Base-by-base conservation (phyloP, 2,888 invertebrate species). In the Coelopa pilipes region DNA sequence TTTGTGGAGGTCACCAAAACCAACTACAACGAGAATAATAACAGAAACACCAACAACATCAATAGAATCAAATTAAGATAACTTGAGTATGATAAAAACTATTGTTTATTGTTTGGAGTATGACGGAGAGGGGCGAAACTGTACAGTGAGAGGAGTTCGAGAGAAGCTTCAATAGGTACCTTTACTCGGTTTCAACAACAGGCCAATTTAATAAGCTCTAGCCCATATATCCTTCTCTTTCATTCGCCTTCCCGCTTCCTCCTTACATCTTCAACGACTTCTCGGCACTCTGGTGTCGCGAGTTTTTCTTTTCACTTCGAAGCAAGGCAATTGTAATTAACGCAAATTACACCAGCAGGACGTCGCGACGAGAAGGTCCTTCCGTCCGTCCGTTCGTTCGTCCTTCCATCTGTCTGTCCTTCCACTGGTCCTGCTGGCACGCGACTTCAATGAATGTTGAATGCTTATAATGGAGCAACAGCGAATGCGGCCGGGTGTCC, bases 301-400 rank as follows among this genome's bases (percentile, higher is more conserved):
- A 50, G 46, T 63, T 75, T 76, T 78, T 80, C 34, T 34, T 34
- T 79, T 77, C 76, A 77, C 74, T 76, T 78, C 82, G 76, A 78
- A 79, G 79, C 77, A 79, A 74, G 79, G 76, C 82, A 82, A 82
- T 82, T 83, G 82, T 81, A 83, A 82, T 80, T 80, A 80, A 82
- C 81, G 78, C 80, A 80, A 82, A 82, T 82, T 83, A 69, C 59
- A 46, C 57, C 49, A 70, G 47, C 70, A 60, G 24, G 82, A 81
- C 79, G 78, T 80, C 63, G 70, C 34, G 45, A n/a, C 49, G 21
- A 59, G 13, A 13, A 59, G 67, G 53, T 69, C 57, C 53, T 67
- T 66, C 65, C 70, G 70, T 78, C 74, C 34, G 34, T 34, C 34
- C 7, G 34, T 34, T 7, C 7, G 34, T 34, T 7, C 34, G 34